Base-by-base conservation (phyloP, 2,888 invertebrate species). In the Branchinecta sandiegonensis region DNA sequence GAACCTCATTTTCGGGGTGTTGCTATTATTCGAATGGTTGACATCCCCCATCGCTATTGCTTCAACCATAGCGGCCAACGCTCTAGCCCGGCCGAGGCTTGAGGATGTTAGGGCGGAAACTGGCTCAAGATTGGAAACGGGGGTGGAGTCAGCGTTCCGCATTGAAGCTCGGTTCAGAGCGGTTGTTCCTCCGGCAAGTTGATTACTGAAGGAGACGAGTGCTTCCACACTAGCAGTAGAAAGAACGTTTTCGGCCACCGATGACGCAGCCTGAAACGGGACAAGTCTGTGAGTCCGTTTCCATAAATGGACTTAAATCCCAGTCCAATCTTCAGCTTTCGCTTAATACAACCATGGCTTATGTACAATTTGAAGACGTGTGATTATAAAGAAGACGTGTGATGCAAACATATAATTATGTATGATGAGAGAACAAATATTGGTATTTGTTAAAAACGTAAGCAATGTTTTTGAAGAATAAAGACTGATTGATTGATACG, bases 161-260 rank as follows among this genome's bases (percentile, higher is more conserved):
- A 14, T 2, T 47, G 17, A 7, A 67, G 67, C n/a, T 46, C 67
- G 50, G 9, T 50, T 65, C 13, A 48, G 46, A 50, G 48, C 47
- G 14, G 66, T 48, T 48, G 68, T 50, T 23, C 70, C 70, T 23
- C 71, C 70, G 66, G 66, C 69, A 68, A 71, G 68, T 37, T 70
- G 70, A 47, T 70, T 72, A 66, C 71, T 70, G 67, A 72, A 69
- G 12, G 69, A 67, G 37, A 69, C 72, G 23, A 75, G 72, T 66
- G 87, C 86, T 76, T 87, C 87, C 7, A 86, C 84, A 72, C 85
- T 84, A 17, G 86, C 86, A 67, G 86, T 84, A 65, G 86, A 85
- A 72, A 89, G 79, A 63, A 89, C 86, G 76, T 85, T 87, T 79
- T 93, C 92, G 5, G 92, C 88, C 74, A 94, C 87, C 68, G 90